phyloP scores from a whole-genome alignment of 2,888 invertebrate genomes.

The Ectemnius lituratus region DNA sequence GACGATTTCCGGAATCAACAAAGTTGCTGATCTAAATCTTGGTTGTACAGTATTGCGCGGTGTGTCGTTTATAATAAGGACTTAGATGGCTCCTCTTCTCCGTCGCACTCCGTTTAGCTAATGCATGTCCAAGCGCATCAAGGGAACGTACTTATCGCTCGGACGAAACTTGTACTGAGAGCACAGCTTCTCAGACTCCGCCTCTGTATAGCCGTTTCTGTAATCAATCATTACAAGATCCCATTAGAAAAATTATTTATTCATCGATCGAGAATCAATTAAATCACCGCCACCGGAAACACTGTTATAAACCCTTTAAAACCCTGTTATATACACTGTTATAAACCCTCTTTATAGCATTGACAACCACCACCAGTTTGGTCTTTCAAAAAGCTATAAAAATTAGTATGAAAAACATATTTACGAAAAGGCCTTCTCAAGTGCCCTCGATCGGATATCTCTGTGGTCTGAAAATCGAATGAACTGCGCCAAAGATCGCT shows the following conservation, averaged over 20 bases:
- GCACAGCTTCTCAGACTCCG: constrained; percentile 81
- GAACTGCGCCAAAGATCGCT: constrained; percentile 17
- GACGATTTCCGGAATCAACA: too few relatives aligned
- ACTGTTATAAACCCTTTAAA: too few relatives aligned
- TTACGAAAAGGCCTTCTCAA: constrained; percentile 12
- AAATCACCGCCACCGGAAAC: too few relatives aligned
- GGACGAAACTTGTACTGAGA: constrained; percentile 83
- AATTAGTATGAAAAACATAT: not conserved
- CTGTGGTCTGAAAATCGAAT: constrained; percentile 13
- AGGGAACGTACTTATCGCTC: constrained; percentile 82
- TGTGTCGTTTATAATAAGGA: not conserved
- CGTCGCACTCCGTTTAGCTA: constrained; percentile 66
- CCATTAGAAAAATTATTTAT: not conserved
- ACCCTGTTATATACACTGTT: too few relatives aligned
- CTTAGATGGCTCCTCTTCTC: constrained; percentile 38
- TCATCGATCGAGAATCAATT: too few relatives aligned
- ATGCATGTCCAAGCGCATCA: constrained; percentile 77
- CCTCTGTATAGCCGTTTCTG: constrained; percentile 82
- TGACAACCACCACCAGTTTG: not conserved
- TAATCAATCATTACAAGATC: constrained; percentile 31
- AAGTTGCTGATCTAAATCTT: too few relatives aligned
- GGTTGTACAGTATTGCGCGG: too few relatives aligned
- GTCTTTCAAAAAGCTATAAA: not conserved
- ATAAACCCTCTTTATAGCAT: not conserved
- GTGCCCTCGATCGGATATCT: constrained; percentile 12